Conservation (phyloP, 2,888 invertebrate species). For the Catocala nupta region DNA sequence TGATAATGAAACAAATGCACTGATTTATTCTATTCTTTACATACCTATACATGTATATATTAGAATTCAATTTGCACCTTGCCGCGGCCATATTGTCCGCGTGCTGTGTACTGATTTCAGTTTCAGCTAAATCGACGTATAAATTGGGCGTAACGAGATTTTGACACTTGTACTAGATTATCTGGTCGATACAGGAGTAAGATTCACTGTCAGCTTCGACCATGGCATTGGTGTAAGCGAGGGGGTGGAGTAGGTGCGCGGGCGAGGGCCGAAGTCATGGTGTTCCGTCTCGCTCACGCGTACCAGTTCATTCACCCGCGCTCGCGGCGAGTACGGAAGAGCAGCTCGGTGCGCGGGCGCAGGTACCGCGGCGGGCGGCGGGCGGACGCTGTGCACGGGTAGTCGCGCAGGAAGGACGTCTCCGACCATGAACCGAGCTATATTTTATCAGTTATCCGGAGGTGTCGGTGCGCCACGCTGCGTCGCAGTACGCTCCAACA, state of each 20-base stretch:
- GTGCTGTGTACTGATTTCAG: constrained; percentile 38
- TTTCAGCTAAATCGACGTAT: constrained; percentile 54
- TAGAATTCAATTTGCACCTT: constrained; percentile 26
- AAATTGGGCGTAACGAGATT: constrained; percentile 48
- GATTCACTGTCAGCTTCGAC: constrained; percentile 75
- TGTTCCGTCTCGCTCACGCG: constrained; percentile 71
- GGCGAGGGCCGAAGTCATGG: constrained; percentile 26
- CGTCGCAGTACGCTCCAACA: constrained; percentile 70
- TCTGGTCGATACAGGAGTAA: constrained; percentile 71
- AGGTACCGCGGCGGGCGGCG: constrained; percentile 70
- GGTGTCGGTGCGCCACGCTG: constrained; percentile 80
- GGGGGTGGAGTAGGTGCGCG: constrained; percentile 34
- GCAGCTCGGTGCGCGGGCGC: constrained; percentile 72
- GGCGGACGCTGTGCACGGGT: constrained; percentile 66
- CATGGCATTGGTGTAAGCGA: constrained; percentile 76
- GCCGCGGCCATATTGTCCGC: constrained; percentile 18
- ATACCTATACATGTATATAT: constrained; percentile 10
- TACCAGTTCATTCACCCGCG: constrained; percentile 84
- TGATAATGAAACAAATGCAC: not conserved
- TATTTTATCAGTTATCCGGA: constrained; percentile 85
- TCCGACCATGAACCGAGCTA: constrained; percentile 83
- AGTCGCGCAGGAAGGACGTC: constrained; percentile 81
- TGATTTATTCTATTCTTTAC: constrained; percentile 3
- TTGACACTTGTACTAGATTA: constrained; percentile 76
- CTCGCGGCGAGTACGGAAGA: constrained; percentile 79